Evolutionary conservation across 23 tunicate species (phyloP).

Genomic region (Halocynthia roretzi): DNA sequence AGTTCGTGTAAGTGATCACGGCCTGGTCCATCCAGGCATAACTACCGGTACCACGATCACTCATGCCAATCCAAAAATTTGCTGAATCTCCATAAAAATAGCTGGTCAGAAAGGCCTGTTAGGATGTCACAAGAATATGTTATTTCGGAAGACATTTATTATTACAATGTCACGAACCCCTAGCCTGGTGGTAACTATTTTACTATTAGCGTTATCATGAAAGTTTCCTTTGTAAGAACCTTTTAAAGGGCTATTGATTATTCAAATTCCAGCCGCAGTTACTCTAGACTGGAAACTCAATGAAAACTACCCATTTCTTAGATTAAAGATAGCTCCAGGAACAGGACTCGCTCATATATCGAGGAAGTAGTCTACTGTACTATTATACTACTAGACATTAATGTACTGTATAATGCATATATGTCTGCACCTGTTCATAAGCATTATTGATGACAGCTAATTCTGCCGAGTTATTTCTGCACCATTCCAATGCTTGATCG

Average conservation of each 20-base stretch:
- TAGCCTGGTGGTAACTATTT: too few relatives aligned
- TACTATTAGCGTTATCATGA: too few relatives aligned
- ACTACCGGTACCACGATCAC: slow-evolving; percentile 37
- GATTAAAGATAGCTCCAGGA: neutral
- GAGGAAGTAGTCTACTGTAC: too few relatives aligned
- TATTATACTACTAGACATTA: too few relatives aligned
- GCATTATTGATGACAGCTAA: slow-evolving; percentile 56
- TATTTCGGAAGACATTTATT: too few relatives aligned
- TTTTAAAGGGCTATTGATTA: neutral
- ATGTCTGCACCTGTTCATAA: slow-evolving; percentile 69
- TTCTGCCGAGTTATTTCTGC: slow-evolving; percentile 58
- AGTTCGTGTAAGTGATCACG: slow-evolving; percentile 54
- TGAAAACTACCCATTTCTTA: neutral
- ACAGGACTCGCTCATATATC: too few relatives aligned
- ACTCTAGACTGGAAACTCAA: neutral
- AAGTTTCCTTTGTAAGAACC: neutral
- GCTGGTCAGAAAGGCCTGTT: slow-evolving; percentile 58
- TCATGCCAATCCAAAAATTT: slow-evolving; percentile 73
- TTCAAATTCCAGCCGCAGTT: neutral
- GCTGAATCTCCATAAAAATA: slow-evolving; percentile 42
- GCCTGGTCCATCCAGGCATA: slow-evolving; percentile 83
- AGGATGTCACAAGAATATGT: too few relatives aligned
- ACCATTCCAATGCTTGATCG: slow-evolving; percentile 55
- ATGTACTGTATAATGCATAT: too few relatives aligned
- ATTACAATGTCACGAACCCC: too few relatives aligned